Conservation (phyloP, 2,113 vertebrate genomes). For the Lagopus muta region DNA sequence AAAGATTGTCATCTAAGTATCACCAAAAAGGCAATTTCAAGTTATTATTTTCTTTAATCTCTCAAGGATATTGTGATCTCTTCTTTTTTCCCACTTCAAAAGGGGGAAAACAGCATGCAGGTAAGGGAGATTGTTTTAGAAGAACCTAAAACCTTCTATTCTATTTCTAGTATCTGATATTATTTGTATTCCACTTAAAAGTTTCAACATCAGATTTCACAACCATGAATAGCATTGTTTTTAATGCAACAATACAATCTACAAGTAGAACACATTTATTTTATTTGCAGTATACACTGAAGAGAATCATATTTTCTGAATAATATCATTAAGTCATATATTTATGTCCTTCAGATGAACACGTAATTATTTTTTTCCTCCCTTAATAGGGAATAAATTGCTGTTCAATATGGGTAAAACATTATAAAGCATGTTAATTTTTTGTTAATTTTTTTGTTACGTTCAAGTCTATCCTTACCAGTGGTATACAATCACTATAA, state of each 20-base stretch:
- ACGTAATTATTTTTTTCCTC: background rate
- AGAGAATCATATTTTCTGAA: background rate
- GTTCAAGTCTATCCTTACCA: background rate
- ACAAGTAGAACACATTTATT: background rate
- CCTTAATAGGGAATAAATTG: background rate
- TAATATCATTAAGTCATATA: background rate
- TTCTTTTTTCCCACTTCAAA: background rate
- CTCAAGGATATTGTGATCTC: background rate
- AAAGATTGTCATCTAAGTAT: background rate
- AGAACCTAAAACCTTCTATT: background rate
- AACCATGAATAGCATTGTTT: background rate
- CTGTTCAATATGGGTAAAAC: background rate
- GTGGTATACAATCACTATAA: background rate
- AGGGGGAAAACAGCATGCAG: too few relatives aligned
- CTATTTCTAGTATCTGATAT: background rate
- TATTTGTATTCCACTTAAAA: background rate
- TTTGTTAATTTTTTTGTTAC: background rate
- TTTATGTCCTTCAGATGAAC: background rate
- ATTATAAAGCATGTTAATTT: background rate
- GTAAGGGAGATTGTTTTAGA: background rate
- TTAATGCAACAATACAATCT: background rate
- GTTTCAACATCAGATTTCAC: background rate
- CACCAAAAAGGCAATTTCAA: background rate
- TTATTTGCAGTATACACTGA: background rate
- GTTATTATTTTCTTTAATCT: background rate